Conservation (phyloP, 2,888 invertebrate genomes). For the Cylloceria caligata region DNA sequence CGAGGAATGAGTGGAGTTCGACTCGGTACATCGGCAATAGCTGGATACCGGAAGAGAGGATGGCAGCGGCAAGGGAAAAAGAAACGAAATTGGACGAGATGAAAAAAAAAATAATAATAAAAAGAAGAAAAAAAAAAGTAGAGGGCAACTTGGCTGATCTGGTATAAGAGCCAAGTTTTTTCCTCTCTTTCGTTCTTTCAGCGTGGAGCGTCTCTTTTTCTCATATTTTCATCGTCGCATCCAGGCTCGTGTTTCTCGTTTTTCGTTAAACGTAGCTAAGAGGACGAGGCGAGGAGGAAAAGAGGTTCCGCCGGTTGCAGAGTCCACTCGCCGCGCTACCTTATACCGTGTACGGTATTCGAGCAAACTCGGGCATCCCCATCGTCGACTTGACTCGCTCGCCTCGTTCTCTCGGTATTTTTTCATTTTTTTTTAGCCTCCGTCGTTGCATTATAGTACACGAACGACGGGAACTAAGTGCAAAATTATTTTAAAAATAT, state of each 20-base stretch:
- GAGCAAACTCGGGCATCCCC: conserved; percentile 52
- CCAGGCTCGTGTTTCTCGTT: conserved; percentile 58
- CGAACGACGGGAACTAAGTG: conserved; percentile 77
- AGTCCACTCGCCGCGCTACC: conserved; percentile 42
- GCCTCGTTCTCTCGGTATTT: conserved; percentile 36
- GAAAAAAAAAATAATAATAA: conserved; percentile 55
- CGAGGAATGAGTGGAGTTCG: conserved; percentile 43
- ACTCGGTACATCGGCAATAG: neutral
- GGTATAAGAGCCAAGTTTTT: conserved; percentile 52
- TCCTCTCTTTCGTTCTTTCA: conserved; percentile 33
- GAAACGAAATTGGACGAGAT: conserved; percentile 55
- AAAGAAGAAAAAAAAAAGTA: conserved; percentile 40
- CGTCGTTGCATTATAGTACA: conserved; percentile 53
- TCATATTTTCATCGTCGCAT: conserved; percentile 57
- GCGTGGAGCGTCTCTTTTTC: conserved; percentile 61
- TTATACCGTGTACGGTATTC: conserved; percentile 46
- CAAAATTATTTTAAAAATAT: conserved; percentile 84
- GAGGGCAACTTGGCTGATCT: conserved; percentile 29
- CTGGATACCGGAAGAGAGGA: conserved; percentile 18
- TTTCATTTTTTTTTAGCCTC: conserved; percentile 22
- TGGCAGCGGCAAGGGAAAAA: conserved; percentile 63
- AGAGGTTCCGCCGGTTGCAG: conserved; percentile 59
- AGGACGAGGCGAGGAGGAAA: conserved; percentile 60
- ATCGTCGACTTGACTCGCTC: conserved; percentile 6
- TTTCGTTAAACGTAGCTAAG: conserved; percentile 66